A percentile compares a stretch with the other conserved stretches of the same genome.
phyloP scores from a whole-genome alignment of 2,113 vertebrate genomes.

The Arenaria interpres region DNA sequence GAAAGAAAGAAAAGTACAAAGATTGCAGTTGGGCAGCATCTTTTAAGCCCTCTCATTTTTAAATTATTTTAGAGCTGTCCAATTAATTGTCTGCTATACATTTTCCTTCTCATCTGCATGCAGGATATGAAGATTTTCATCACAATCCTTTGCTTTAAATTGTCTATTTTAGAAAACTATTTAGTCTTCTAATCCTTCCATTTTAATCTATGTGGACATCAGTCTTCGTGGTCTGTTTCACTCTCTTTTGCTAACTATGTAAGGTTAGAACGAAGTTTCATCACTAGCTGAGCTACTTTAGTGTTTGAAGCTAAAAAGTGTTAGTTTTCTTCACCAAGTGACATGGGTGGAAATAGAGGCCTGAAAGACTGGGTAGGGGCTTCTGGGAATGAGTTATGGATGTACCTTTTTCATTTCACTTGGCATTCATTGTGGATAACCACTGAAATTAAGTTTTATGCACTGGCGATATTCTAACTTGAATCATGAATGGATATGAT shows the following conservation, averaged over 20 bases:
- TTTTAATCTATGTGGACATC: neutral
- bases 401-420: neutral
- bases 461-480: neutral
- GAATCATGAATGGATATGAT: neutral
- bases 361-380: neutral
- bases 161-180: conserved; percentile 27
- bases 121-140: conserved; percentile 18
- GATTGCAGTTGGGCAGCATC: neutral
- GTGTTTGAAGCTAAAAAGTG: neutral
- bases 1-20: neutral
- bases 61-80: neutral
- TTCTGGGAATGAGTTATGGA: neutral
- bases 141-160: neutral
- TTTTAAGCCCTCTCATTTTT: conserved; percentile 1
- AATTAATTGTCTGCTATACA: conserved; percentile 14
- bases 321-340: neutral
- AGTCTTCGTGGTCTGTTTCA: neutral
- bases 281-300: neutral
- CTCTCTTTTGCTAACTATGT: neutral
- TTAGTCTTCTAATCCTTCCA: neutral
- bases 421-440: neutral
- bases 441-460: neutral
- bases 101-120: neutral
- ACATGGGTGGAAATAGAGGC: neutral
- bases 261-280: neutral